Conservation (phyloP, 2,888 invertebrate genomes). For the Leptopilina drosophilae region DNA sequence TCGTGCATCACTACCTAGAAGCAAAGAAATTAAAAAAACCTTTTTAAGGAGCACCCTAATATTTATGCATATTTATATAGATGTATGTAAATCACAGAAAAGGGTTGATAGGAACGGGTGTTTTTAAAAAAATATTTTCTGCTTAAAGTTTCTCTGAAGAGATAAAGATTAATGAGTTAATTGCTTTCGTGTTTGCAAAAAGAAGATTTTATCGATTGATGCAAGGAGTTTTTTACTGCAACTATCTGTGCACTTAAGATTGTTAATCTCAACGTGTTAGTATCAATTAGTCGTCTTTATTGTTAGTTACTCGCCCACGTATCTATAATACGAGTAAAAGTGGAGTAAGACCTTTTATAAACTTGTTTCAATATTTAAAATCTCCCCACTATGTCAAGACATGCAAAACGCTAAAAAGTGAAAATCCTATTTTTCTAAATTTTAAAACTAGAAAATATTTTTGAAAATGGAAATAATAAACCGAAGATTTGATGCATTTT, state of each 20-base stretch:
- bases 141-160: conserved; percentile 3
- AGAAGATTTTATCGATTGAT: conserved; percentile 41
- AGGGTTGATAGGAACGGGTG: not conserved
- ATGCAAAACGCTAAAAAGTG: too few species aligned
- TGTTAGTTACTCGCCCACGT: conserved; percentile 39
- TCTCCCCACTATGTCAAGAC: too few species aligned
- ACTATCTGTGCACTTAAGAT: conserved; percentile 28
- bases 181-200: conserved; percentile 36
- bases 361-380: conserved; percentile 3
- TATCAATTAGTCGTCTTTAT: conserved; percentile 40
- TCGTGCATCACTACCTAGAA: too few species aligned
- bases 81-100: conserved; percentile 26
- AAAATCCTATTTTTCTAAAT: too few species aligned
- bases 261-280: conserved; percentile 40
- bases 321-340: conserved; percentile 35
- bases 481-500: not conserved
- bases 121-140: conserved; percentile 11
- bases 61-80: too few species aligned
- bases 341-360: conserved; percentile 9
- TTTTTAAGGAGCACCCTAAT: too few species aligned
- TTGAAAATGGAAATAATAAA: not conserved
- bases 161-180: conserved; percentile 37
- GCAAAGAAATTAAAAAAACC: too few species aligned
- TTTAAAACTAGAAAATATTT: conserved; percentile 27
- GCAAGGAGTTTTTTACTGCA: conserved; percentile 23